Evolutionary conservation across 2,888 invertebrate species (phyloP), one percentile per base, ranked within the genome.

Genomic region (Drosophila fulvimacula): DNA sequence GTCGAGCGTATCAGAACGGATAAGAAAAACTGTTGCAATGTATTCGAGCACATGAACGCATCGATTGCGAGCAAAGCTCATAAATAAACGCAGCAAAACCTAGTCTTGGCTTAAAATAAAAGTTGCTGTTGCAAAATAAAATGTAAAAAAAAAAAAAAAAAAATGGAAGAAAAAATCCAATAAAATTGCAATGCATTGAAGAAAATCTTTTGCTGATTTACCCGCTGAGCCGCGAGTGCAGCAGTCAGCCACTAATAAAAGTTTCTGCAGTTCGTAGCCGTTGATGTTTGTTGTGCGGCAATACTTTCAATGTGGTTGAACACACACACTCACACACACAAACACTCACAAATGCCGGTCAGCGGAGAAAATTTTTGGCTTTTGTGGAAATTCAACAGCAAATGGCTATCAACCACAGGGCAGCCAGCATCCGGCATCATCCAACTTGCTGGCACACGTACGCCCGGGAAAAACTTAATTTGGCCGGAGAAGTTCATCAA

Each of bases 121-220:
- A 80, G 81, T 80, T 80, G 24, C 69, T 52, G 46, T 46, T 49
- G 56, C 46, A 59, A 61, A 65, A 59, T 21, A 63, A 64, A 63
- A 46, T 13, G 19, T 17, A 9, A 59, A 62, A 62, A 62, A 53
- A 13, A 15, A 1, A n/a, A 32, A n/a, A 19, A 30, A 19, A 32
- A 34, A 32, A 13, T 19, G 34, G 1, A 13, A 19, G 30, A 42
- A 17, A 52, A 52, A 68, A 42, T 58, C 55, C 71, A 71, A 68
- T 61, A 76, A 72, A 76, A 79, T 52, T 72, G 58, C 68, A 52
- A 44, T 56, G 56, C 63, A 82, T 71, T 64, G 80, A 72, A 57
- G 73, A 80, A 79, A 79, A 82, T 79, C 79, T 82, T 72, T 82
- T 76, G 76, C 83, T 82, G 83, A 82, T 82, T 79, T 79, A 72